phyloP scores from a whole-genome alignment of 2,113 vertebrate genomes.

The Corvus cornix region DNA sequence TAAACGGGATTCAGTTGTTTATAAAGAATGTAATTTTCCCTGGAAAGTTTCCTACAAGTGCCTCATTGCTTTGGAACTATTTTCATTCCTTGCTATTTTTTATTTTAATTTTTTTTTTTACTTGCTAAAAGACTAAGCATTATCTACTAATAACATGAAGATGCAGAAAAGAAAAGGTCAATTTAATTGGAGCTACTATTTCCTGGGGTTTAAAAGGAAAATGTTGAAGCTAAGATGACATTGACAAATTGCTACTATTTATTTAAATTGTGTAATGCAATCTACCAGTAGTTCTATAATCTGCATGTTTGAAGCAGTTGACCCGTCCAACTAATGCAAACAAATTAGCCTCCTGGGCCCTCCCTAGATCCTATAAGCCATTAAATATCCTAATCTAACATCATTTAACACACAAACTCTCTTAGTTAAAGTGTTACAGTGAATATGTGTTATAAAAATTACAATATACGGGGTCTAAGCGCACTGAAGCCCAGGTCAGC shows the following conservation, averaged over 20 bases:
- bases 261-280: constrained; percentile 95
- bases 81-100: background rate
- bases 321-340: constrained; percentile 86
- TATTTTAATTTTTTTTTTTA: background rate
- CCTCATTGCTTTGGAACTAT: background rate
- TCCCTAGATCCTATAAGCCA: constrained; percentile 62
- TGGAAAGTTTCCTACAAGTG: background rate
- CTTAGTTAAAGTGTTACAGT: constrained; percentile 14
- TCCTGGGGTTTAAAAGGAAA: constrained; percentile 85
- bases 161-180: constrained; percentile 80
- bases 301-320: constrained; percentile 85
- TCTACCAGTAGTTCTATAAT: constrained; percentile 87
- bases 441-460: constrained; percentile 53
- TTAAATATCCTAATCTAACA: constrained; percentile 67
- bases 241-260: constrained; percentile 98
- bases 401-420: constrained; percentile 68
- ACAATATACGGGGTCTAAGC: background rate
- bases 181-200: constrained; percentile 87
- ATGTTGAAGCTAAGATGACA: constrained; percentile 86
- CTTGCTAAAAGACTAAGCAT: constrained; percentile 53
- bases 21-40: background rate
- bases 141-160: constrained; percentile 77
- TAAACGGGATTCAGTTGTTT: background rate
- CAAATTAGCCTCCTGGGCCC: constrained; percentile 83
- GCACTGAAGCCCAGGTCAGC: background rate